A percentile compares a stretch with the other conserved stretches of the same genome.
Conservation (phyloP, 64 coral and sea anemone genomes). For the Pachyseris speciosa region DNA sequence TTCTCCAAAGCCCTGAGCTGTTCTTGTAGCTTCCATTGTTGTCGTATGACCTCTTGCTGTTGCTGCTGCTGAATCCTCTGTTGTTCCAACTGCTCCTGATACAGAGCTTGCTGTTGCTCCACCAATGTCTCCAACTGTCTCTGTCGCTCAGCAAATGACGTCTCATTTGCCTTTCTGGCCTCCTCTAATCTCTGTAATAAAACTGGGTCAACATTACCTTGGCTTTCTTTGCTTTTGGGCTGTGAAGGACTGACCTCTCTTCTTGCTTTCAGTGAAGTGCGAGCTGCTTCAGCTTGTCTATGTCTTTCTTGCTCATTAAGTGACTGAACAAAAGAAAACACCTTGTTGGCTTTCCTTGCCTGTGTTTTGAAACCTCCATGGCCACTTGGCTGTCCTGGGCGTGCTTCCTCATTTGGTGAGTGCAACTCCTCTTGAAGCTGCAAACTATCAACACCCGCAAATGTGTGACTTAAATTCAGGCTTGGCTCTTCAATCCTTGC, state of each 20-base stretch:
- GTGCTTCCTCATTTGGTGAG: constrained; percentile 14
- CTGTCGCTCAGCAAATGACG: constrained; percentile 32
- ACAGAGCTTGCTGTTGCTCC: constrained; percentile 65
- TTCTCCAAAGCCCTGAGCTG: constrained; percentile 56
- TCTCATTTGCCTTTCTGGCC: constrained; percentile 13
- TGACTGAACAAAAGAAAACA: constrained; percentile 22
- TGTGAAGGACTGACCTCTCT: neutral
- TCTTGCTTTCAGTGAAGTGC: neutral
- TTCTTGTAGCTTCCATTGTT: constrained; percentile 74
- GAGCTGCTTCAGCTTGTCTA: constrained; percentile 10
- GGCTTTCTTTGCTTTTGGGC: neutral
- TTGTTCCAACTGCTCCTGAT: constrained; percentile 60
- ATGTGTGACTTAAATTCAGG: constrained; percentile 27
- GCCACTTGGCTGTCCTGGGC: neutral
- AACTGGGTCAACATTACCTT: neutral
- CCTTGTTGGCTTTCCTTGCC: constrained; percentile 6
- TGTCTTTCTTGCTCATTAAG: constrained; percentile 43
- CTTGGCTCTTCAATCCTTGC: constrained; percentile 28
- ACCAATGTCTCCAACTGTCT: constrained; percentile 55
- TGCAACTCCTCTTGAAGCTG: constrained; percentile 27
- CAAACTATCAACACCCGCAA: constrained; percentile 6
- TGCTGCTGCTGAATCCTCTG: constrained; percentile 70
- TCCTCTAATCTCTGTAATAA: neutral
- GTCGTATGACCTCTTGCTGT: constrained; percentile 57
- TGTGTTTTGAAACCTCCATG: constrained; percentile 4